Evolutionary conservation across 2,888 invertebrate species (phyloP), one percentile per base, ranked within the genome.

Genomic region (Athrips mouffetella): DNA sequence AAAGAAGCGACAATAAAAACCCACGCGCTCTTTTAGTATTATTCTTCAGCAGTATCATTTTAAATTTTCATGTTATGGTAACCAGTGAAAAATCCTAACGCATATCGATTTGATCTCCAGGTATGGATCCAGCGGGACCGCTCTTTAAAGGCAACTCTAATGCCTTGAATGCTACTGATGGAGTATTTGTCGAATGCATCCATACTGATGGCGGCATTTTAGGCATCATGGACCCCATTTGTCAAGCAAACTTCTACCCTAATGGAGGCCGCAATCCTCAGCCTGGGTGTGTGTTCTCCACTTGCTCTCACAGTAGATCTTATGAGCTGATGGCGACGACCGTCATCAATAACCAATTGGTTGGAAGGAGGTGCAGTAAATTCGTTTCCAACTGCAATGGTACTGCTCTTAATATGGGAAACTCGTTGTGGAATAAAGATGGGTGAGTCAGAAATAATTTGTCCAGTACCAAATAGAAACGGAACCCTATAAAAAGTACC

Each of bases 91-190:
- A 30, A 30, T 3, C 11, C 7, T n/a, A 30, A n/a, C 11, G n/a
- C 11, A 8, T 7, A 20, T 44, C 45, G 21, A 45, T 13, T 30
- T 5, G 16, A 10, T 48, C 42, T 10, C 53, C 76, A n/a, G 76
- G 71, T n/a, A 48, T 74, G 18, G 78, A 78, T 51, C 76, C 78
- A 0, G 75, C 78, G 16, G 70, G 71, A 11, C 78, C 77, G 15
- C 48, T 54, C 2, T 77, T 70, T 68, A 55, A 58, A 5, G 49
- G 54, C 7, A 70, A 63, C 46, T 29, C 53, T 0, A 60, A 71
- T 45, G 64, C 68, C 7, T 52, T 76, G 1, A 58, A 55, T 13
- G 45, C 48, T 0, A 59, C 53, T 33, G 62, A 65, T 7, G 76
- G 60, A 0, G 54, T 50, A 1, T 73, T 72, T 46, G 74, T 74